Conservation (phyloP, 2,113 vertebrate genomes). For the Bos indicus region DNA sequence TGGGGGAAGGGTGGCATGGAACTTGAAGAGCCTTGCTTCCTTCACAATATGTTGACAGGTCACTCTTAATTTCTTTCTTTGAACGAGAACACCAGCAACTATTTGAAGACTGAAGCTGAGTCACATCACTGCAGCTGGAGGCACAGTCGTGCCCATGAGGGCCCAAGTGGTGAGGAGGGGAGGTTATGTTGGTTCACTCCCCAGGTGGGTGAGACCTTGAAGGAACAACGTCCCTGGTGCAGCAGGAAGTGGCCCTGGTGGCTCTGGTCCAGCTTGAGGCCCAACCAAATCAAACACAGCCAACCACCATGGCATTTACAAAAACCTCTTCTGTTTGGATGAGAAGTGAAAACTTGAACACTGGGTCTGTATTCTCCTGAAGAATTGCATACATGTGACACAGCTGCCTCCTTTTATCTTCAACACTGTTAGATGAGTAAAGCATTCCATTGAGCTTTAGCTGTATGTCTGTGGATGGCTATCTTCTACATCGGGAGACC, state of each 20-base stretch:
- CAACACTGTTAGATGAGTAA: not conserved
- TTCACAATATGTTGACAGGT: not conserved
- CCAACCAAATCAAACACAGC: slow-evolving; percentile 35
- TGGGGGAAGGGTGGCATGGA: not conserved
- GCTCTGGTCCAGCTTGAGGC: not conserved
- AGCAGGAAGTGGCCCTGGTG: slow-evolving; percentile 36
- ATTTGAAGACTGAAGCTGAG: not conserved
- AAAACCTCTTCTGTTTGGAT: not conserved
- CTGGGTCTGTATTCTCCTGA: not conserved
- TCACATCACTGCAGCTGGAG: not conserved
- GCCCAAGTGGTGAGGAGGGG: not conserved
- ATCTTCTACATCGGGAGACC: not conserved
- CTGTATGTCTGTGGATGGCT: not conserved
- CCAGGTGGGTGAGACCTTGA: not conserved
- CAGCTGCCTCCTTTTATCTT: not conserved
- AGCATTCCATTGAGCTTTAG: not conserved
- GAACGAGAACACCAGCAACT: not conserved
- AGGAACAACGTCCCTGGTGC: slow-evolving; percentile 13
- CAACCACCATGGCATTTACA: not conserved
- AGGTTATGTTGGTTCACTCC: not conserved
- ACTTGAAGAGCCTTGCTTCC: not conserved
- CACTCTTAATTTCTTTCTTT: not conserved
- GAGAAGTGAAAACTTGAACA: not conserved
- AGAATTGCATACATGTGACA: not conserved
- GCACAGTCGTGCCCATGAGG: not conserved